phyloP scores from a whole-genome alignment of 2,888 invertebrate species.

The Cheilosia vernalis region DNA sequence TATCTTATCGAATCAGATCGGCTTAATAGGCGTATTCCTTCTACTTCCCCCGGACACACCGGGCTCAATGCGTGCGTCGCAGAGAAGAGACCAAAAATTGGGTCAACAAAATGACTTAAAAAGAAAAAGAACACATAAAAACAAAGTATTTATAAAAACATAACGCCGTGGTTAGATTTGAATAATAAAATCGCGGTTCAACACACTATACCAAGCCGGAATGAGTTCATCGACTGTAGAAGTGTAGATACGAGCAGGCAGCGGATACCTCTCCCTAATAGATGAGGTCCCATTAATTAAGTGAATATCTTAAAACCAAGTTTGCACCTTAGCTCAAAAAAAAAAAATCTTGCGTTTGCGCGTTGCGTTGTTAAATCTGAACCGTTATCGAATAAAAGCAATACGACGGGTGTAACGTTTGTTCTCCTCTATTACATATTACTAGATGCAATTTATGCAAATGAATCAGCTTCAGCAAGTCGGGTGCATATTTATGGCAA shows the following conservation, averaged over 20 bases:
- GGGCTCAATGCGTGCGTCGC: background rate
- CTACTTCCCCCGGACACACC: background rate
- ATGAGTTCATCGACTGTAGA: constrained; percentile 41
- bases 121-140: constrained; percentile 5
- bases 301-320: constrained; percentile 39
- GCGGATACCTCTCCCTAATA: background rate
- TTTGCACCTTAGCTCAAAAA: constrained; percentile 39
- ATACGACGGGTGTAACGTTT: constrained; percentile 13
- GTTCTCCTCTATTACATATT: constrained; percentile 48
- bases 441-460: constrained; percentile 65
- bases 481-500: constrained; percentile 27
- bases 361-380: constrained; percentile 11
- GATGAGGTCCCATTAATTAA: constrained; percentile 37
- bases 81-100: constrained; percentile 1
- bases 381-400: constrained; percentile 55
- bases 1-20: constrained; percentile 26
- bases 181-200: constrained; percentile 36
- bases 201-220: background rate
- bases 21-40: background rate
- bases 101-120: constrained; percentile 20
- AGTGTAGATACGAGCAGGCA: background rate
- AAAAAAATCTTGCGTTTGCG: background rate
- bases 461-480: constrained; percentile 36
- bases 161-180: constrained; percentile 33
- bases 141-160: constrained; percentile 34